These are phyloP conservation scores for Cherax destructor DNA, from an alignment of 1,140 invertebrate species.

Conservation along the genomic window DNA sequence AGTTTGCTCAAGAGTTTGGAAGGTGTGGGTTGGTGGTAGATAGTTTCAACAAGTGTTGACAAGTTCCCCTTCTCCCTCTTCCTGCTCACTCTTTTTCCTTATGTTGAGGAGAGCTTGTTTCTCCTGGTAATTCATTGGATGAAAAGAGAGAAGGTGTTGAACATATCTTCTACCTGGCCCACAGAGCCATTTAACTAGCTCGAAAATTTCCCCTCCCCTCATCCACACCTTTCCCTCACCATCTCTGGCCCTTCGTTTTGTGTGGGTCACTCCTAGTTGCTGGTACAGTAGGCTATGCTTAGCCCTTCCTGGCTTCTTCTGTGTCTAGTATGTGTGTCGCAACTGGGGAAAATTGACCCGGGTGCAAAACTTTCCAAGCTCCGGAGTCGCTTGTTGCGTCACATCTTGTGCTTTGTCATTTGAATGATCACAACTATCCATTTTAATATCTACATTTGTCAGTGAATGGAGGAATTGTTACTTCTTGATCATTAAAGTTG, in stretches of 20 bases:
- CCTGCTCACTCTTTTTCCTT: slow-evolving; percentile 2
- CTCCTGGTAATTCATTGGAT: slow-evolving; percentile 5
- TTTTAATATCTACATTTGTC: slow-evolving; percentile 15
- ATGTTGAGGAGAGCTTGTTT: background rate
- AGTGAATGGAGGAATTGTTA: slow-evolving; percentile 36
- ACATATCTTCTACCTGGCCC: slow-evolving; percentile 12
- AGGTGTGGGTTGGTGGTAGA: slow-evolving; percentile 17
- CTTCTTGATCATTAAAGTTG: slow-evolving; percentile 26
- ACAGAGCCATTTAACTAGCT: slow-evolving; percentile 11
- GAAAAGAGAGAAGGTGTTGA: slow-evolving; percentile 13
- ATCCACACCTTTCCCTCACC: background rate
- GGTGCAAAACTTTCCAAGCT: slow-evolving; percentile 30
- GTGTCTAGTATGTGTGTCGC: slow-evolving; percentile 64
- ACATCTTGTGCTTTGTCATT: slow-evolving; percentile 52
- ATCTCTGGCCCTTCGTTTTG: background rate
- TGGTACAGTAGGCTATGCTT: slow-evolving; percentile 55
- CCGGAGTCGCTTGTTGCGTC: slow-evolving; percentile 40
- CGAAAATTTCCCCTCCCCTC: background rate
- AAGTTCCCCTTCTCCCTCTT: background rate
- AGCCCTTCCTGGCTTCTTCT: slow-evolving; percentile 55
- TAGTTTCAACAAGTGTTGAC: slow-evolving; percentile 4
- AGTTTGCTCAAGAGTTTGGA: background rate
- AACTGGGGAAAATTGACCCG: slow-evolving; percentile 43
- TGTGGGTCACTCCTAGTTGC: slow-evolving; percentile 54
- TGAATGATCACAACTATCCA: slow-evolving; percentile 41